phyloP scores from a whole-genome alignment of 1,140 invertebrate species.

The Drosophila kepulauana region DNA sequence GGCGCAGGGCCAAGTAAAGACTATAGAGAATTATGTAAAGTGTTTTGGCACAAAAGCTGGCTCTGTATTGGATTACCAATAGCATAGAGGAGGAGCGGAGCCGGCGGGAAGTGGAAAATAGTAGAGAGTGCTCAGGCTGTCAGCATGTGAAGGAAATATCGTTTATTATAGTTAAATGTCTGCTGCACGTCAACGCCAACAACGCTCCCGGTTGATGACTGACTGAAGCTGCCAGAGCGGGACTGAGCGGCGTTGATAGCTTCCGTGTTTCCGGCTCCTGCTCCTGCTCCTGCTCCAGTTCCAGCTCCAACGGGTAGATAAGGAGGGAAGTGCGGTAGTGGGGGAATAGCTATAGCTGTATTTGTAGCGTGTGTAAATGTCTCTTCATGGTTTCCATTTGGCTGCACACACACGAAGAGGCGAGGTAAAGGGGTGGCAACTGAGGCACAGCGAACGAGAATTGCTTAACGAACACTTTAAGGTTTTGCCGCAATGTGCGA shows the following conservation, averaged over 20 bases:
- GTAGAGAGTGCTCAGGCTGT: constrained; percentile 26
- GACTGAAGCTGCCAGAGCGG: constrained; percentile 21
- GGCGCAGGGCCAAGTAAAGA: constrained; percentile 32
- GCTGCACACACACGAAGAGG: constrained; percentile 45
- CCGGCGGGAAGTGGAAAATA: too few relatives aligned
- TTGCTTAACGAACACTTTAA: constrained; percentile 43
- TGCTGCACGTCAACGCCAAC: constrained; percentile 58
- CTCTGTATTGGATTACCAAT: constrained; percentile 45
- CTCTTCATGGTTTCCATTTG: constrained; percentile 67
- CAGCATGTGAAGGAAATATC: constrained; percentile 67
- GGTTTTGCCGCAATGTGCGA: constrained; percentile 7
- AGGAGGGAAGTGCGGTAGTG: not conserved
- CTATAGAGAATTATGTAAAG: constrained; percentile 50
- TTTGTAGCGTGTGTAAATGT: constrained; percentile 40
- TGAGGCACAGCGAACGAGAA: constrained; percentile 4
- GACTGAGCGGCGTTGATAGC: constrained; percentile 58
- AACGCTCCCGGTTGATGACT: constrained; percentile 50
- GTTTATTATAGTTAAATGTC: constrained; percentile 78
- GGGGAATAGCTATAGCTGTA: not conserved
- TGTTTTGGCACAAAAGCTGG: constrained; percentile 33
- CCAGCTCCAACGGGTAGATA: not conserved
- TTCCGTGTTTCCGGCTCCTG: constrained; percentile 34
- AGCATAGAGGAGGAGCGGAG: not conserved
- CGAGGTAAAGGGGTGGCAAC: too few relatives aligned
- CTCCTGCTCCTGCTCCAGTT: too few relatives aligned